phyloP scores from a whole-genome alignment of 2,888 invertebrate genomes.

The Acronicta psi region DNA sequence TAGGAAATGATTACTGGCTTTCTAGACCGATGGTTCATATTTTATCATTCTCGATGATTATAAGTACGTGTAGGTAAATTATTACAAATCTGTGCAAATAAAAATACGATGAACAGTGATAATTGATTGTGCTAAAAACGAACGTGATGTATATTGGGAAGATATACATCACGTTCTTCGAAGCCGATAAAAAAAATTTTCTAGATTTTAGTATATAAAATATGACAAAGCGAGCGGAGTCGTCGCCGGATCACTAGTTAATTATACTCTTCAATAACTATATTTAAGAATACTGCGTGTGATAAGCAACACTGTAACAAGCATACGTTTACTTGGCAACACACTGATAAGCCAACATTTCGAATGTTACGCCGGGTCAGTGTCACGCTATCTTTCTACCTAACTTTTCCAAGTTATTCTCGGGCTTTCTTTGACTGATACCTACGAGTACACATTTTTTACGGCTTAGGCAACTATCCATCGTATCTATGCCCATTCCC shows the following conservation, averaged over 20 bases:
- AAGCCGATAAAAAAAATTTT: no score
- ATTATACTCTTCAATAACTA: not conserved
- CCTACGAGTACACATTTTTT: no score
- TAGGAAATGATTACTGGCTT: not conserved
- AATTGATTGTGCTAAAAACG: no score
- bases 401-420: not conserved
- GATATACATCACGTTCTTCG: no score
- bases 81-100: no score
- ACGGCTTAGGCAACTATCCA: no score
- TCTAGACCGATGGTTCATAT: not conserved
- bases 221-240: not conserved
- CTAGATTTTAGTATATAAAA: no score
- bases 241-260: not conserved
- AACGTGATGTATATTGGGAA: no score
- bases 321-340: constrained; percentile 5
- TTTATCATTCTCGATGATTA: no score
- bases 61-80: no score
- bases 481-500: no score
- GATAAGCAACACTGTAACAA: constrained; percentile 30
- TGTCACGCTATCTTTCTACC: not conserved
- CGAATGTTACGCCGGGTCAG: constrained; percentile 4
- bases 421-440: not conserved
- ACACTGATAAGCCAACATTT: constrained; percentile 16
- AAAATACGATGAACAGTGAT: no score
- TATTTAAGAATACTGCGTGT: not conserved